Base-by-base conservation (phyloP, 2,113 vertebrate genomes). In the Oxyura jamaicensis region DNA sequence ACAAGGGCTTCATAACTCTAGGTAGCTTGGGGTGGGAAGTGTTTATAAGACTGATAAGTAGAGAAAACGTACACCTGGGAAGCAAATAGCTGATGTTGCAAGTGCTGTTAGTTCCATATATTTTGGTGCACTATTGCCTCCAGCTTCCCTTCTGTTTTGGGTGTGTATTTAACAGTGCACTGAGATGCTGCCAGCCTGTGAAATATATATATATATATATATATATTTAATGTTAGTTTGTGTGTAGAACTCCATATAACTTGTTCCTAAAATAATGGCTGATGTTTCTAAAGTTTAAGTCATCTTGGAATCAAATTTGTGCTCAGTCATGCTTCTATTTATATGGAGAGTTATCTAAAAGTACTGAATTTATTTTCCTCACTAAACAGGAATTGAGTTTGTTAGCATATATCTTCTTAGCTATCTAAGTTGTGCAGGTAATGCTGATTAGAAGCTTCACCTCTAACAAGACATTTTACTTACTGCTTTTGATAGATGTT, bases 331-430 rank as follows among this genome's bases (percentile, higher is more conserved):
- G n/a, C 28, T 74, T 48, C 41, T 52, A 1, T 55, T 23, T 79
- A 35, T 62, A 80, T 48, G 85, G n/a, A 50, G 18, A 76, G 25
- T 56, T 91, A 8, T 36, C 10, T 31, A 86, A 53, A 31, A 33
- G 58, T 56, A 22, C 73, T 85, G 88, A 80, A 73, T 80, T 84
- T 52, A 83, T 91, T 80, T 39, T 59, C 75, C 60, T 83, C n/a
- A 19, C 88, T 83, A 69, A 74, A 25, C 41, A 28, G 42, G 12
- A 73, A 36, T 36, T 71, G 71, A 82, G 48, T 52, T 89, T 58
- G 73, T 80, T 85, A 87, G 66, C 48, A 52, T 59, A 2, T 59
- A 18, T 59, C 35, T 74, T 84, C 65, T 62, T 74, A 86, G 36
- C 60, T 73, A 7, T 23, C 67, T 91, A 78, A 71, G 66, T 67